Conservation (phyloP, 2,113 vertebrate genomes). For the Cairina moschata region DNA sequence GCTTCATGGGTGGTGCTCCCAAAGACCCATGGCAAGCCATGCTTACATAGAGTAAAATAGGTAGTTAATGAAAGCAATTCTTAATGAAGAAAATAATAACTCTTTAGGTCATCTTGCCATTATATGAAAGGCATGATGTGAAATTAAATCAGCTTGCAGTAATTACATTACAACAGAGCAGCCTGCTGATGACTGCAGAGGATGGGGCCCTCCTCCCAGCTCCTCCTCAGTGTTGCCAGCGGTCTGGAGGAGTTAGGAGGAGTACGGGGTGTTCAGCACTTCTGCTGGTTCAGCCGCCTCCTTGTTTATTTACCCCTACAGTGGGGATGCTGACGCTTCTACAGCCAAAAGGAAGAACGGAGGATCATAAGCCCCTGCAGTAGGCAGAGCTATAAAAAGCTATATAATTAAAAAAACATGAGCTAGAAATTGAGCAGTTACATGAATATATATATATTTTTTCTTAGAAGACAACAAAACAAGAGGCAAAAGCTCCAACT, state of each 20-base stretch:
- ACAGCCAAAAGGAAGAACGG: background rate
- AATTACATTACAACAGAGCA: background rate
- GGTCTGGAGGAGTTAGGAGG: background rate
- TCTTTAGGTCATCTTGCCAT: background rate
- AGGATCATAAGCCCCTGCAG: background rate
- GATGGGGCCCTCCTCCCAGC: background rate
- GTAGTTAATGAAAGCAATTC: background rate
- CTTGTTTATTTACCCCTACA: background rate
- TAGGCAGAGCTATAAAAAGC: background rate
- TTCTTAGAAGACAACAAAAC: background rate
- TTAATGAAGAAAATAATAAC: background rate
- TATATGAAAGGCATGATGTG: background rate
- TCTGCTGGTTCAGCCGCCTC: background rate
- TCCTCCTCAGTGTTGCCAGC: background rate
- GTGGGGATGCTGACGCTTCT: background rate
- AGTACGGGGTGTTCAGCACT: background rate
- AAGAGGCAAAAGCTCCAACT: background rate
- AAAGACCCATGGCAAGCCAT: background rate
- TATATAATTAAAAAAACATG: background rate
- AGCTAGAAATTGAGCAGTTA: background rate
- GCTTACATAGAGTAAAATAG: background rate
- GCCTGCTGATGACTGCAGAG: background rate
- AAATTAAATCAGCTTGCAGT: fast-evolving
- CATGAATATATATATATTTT: background rate
- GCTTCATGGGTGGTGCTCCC: background rate